Base-by-base conservation (phyloP, 2,113 vertebrate genomes). In the Dicentrarchus labrax region DNA sequence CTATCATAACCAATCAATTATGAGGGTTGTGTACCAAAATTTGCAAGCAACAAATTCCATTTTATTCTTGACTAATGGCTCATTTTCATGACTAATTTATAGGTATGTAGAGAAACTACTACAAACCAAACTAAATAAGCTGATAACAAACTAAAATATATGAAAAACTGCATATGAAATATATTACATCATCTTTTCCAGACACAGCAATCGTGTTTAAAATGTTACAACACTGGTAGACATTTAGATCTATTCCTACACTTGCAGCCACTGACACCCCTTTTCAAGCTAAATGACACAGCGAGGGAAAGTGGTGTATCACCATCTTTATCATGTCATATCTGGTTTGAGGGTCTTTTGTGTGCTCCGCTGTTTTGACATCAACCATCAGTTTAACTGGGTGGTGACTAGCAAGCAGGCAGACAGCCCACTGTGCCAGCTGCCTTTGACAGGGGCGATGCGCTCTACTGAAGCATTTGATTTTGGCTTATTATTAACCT, bases 401-500 rank as follows among this genome's bases (percentile, higher is more conserved):
- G 82, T 43, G 76, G 56, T 22, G 64, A 82, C 68, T 51, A 8
- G 68, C 38, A 75, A 78, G 66, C 54, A 16, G 65, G 69, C 76
- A 22, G 57, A 56, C 80, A 6, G 72, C 71, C 68, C 70, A 62
- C 62, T 50, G 81, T 66, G 77, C 65, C 91, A 86, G 85, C 90
- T 85, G 81, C 48, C 30, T 78, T 59, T 77, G 78, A 86, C 57
- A 68, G 82, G 70, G 48, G 73, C 66, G 84, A 60, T 48, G 39
- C 53, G 88, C 90, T 93, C 80, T 57, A 79, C 48, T 85, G 86
- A 83, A 91, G 83, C 86, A 50, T 84, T 76, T 89, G 53, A 91
- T 87, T 90, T 87, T 78, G 75, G 83, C 76, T 85, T 82, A 90
- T 93, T 91, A 93, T 93, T 88, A 91, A 86, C 73, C 80, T 72